Percentiles rank a stretch among this genome's conserved stretches.
Conservation (phyloP, 1,140 invertebrate species). For the Formica exsecta region DNA sequence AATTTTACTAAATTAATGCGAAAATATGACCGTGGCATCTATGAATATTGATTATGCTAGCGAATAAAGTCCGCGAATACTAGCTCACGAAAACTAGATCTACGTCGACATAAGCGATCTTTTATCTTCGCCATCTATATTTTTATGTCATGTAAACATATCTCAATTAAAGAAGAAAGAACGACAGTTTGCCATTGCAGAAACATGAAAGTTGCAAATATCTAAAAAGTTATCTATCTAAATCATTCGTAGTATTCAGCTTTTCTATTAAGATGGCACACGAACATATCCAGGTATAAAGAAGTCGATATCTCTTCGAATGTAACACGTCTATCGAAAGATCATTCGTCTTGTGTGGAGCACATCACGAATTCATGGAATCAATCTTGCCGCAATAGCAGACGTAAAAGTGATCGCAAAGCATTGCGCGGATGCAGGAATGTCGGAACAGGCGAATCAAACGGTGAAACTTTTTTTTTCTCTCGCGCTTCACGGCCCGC, state of each 20-base stretch:
- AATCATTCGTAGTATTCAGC: neutral
- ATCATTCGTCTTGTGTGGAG: constrained; percentile 27
- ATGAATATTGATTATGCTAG: constrained; percentile 19
- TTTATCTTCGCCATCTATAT: neutral
- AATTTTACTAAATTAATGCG: constrained; percentile 60
- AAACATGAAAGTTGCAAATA: neutral
- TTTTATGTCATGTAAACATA: neutral
- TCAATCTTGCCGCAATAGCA: constrained; percentile 47
- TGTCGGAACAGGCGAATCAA: constrained; percentile 43
- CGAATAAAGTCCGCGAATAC: constrained; percentile 7
- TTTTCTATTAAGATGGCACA: neutral
- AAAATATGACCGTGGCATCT: constrained; percentile 26
- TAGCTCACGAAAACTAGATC: neutral
- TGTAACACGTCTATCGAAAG: neutral
- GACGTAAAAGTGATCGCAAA: constrained; percentile 30
- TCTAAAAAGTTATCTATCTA: neutral
- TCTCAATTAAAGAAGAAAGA: neutral
- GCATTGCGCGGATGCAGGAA: constrained; percentile 18
- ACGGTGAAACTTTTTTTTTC: constrained; percentile 28
- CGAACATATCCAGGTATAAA: constrained; percentile 11
- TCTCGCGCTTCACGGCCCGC: constrained; percentile 6
- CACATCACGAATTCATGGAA: constrained; percentile 44
- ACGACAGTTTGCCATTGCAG: neutral
- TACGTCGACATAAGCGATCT: constrained; percentile 3
- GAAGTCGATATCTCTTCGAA: constrained; percentile 1